Conservation (phyloP, 2,888 invertebrate genomes). For the Agonopterix heracliana region DNA sequence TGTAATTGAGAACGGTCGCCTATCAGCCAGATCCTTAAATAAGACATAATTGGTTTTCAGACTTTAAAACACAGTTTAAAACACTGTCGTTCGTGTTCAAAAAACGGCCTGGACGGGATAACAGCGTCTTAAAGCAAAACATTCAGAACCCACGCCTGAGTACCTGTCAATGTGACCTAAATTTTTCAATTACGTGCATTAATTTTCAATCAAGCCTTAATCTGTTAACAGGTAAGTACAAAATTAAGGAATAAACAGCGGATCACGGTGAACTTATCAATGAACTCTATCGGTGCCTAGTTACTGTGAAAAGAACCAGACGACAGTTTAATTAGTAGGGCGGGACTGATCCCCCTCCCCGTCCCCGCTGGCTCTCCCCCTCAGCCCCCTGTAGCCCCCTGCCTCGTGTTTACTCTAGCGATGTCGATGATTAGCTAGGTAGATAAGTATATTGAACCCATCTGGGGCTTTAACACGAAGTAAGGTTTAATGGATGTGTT, state of each 20-base stretch:
- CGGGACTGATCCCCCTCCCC: conserved; percentile 7
- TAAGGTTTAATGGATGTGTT: neutral
- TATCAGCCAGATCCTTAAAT: no score
- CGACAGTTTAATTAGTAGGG: conserved; percentile 34
- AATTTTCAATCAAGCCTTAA: no score
- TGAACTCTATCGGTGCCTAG: conserved; percentile 15
- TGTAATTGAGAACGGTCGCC: no score
- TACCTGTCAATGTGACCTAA: no score
- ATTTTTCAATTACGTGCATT: no score
- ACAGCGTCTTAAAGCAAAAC: no score
- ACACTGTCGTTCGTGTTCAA: no score
- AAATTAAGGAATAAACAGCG: neutral
- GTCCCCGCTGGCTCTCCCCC: neutral
- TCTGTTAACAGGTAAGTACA: no score
- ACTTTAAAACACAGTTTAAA: no score
- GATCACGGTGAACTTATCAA: conserved; percentile 23
- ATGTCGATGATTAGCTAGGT: conserved; percentile 11
- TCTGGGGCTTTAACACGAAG: neutral
- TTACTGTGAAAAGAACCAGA: conserved; percentile 23
- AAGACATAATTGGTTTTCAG: no score
- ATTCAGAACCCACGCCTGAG: no score
- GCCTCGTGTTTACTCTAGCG: conserved; percentile 9
- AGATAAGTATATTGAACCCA: conserved; percentile 3
- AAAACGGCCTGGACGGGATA: no score
- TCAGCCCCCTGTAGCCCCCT: conserved; percentile 3